Percentiles rank a stretch among this genome's conserved stretches.
phyloP scores from a whole-genome alignment of 2,888 invertebrate genomes.

The Mactromeris polynyma region DNA sequence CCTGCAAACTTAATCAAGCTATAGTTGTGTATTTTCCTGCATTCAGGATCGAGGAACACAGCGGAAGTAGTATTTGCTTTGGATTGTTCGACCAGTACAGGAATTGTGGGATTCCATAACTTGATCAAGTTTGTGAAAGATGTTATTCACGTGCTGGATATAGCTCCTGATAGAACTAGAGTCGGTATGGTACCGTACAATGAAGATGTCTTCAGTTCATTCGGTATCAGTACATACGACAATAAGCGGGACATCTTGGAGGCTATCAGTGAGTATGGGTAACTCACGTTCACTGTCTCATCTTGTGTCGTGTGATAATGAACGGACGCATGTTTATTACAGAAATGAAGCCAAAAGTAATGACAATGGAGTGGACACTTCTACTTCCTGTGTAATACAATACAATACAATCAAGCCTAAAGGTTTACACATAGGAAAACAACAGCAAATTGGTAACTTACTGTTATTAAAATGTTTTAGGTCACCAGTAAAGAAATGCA shows the following conservation, averaged over 20 bases:
- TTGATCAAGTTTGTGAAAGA: constrained; percentile 77
- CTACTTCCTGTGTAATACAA: neutral
- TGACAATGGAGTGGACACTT: no score
- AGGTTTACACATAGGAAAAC: no score
- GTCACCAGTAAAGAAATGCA: no score
- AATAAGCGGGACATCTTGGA: constrained; percentile 66
- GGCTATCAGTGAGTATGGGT: constrained; percentile 74
- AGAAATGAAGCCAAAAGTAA: no score
- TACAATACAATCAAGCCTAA: no score
- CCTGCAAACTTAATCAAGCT: no score
- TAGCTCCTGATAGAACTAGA: constrained; percentile 74
- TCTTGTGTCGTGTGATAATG: no score
- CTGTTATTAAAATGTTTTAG: no score
- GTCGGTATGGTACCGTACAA: constrained; percentile 78
- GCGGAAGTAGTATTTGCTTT: constrained; percentile 79
- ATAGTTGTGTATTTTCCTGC: neutral
- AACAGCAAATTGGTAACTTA: no score
- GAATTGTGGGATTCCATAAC: constrained; percentile 69
- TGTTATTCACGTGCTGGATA: constrained; percentile 69
- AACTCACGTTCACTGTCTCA: no score
- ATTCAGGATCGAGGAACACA: constrained; percentile 73
- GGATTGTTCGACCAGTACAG: constrained; percentile 77
- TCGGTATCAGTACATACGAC: constrained; percentile 70
- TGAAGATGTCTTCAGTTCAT: constrained; percentile 72
- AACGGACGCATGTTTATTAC: no score